A percentile compares a stretch with the other conserved stretches of the same genome.
phyloP scores from a whole-genome alignment of 2,888 invertebrate species.

The Drosophila antonietae region DNA sequence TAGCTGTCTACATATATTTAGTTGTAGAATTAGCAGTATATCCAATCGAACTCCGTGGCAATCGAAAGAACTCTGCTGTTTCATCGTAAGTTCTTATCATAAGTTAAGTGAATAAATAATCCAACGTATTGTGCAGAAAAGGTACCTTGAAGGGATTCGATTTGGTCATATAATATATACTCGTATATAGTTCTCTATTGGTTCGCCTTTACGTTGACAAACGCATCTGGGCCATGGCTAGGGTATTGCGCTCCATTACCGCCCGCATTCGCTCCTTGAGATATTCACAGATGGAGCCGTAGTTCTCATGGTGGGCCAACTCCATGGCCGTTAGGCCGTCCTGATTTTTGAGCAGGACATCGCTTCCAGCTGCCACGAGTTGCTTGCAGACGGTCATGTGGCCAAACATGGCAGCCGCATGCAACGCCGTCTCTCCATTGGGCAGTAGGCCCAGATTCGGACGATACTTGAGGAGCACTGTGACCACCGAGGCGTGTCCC shows the following conservation, averaged over 20 bases:
- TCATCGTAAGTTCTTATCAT: constrained; percentile 19
- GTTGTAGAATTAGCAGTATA: background rate
- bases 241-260: constrained; percentile 58
- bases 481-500: constrained; percentile 94
- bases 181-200: background rate
- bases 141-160: constrained; percentile 62
- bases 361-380: constrained; percentile 89
- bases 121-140: constrained; percentile 64
- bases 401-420: constrained; percentile 96
- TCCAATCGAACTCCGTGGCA: constrained; percentile 31
- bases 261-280: constrained; percentile 81
- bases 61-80: constrained; percentile 12
- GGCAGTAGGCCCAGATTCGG: constrained; percentile 93
- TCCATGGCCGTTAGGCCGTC: constrained; percentile 89
- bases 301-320: constrained; percentile 86
- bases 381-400: constrained; percentile 92
- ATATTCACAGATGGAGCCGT: constrained; percentile 83
- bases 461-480: constrained; percentile 91
- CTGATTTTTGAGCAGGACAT: constrained; percentile 89
- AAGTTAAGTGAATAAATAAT: constrained; percentile 50
- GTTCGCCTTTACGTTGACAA: constrained; percentile 56
- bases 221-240: constrained; percentile 54
- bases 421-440: constrained; percentile 95
- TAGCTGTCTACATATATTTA: background rate
- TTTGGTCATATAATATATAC: constrained; percentile 31